Evolutionary conservation across 2,113 vertebrate species (phyloP).

Genomic region (Chaenogobius annularis): DNA sequence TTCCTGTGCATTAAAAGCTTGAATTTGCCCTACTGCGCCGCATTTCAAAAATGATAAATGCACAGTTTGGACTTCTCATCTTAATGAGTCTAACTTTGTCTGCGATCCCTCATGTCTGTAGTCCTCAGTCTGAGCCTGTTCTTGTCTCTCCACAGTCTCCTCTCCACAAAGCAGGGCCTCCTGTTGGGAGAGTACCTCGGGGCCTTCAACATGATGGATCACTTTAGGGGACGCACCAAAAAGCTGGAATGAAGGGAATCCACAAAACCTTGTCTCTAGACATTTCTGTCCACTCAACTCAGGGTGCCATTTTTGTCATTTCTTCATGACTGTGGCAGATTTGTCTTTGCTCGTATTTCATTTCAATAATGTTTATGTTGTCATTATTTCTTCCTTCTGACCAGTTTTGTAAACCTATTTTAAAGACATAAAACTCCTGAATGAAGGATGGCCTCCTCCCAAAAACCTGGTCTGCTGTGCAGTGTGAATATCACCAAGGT

Average conservation of each 20-base stretch:
- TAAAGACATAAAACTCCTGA: not conserved
- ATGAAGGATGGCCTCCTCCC: not conserved
- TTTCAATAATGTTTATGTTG: not conserved
- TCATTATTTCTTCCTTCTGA: not conserved
- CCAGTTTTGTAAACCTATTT: not conserved
- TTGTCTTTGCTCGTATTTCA: not conserved
- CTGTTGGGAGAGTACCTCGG: constrained; percentile 75
- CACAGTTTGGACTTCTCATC: too few species aligned
- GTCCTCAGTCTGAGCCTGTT: not conserved
- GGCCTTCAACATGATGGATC: constrained; percentile 67
- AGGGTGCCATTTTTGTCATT: not conserved
- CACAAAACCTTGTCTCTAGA: not conserved
- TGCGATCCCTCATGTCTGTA: too few species aligned
- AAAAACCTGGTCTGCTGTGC: too few species aligned
- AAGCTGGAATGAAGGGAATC: constrained; percentile 59
- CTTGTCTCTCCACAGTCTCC: constrained; percentile 70
- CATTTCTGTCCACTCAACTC: not conserved
- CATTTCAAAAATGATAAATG: too few species aligned
- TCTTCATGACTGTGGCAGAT: not conserved
- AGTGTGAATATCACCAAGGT: not conserved
- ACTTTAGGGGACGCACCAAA: constrained; percentile 76
- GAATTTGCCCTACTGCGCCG: too few species aligned
- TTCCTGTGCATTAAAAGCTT: too few species aligned
- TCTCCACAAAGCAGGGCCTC: constrained; percentile 71
- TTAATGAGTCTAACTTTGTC: too few species aligned